Conservation (phyloP, 1,140 invertebrate species). For the Temnothorax nylanderi region DNA sequence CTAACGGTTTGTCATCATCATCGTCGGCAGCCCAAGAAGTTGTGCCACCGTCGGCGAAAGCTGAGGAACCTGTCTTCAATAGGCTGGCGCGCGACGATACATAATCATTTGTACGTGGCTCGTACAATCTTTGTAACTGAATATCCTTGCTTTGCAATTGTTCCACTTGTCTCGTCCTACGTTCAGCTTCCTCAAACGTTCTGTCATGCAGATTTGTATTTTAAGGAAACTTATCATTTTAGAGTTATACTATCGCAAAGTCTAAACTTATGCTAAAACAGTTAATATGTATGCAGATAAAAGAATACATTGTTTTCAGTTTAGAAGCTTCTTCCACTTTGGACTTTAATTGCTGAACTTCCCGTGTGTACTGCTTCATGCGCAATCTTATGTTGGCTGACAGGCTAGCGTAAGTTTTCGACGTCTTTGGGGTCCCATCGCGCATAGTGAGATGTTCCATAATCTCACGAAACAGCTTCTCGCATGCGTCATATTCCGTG, state of each 20-base stretch:
- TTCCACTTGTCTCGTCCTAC: conserved; percentile 87
- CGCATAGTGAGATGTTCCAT: conserved; percentile 87
- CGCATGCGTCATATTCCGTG: conserved; percentile 89
- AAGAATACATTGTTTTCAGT: conserved; percentile 86
- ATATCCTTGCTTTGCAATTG: conserved; percentile 86
- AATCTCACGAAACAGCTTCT: conserved; percentile 88
- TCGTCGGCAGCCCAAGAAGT: conserved; percentile 84
- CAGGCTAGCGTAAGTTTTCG: conserved; percentile 86
- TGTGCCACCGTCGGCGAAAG: conserved; percentile 84
- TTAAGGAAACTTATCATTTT: conserved; percentile 73
- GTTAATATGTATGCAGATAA: conserved; percentile 40
- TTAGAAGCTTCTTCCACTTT: conserved; percentile 86
- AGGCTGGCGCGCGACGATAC: conserved; percentile 72
- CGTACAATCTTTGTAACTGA: conserved; percentile 87
- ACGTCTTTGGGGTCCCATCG: conserved; percentile 85
- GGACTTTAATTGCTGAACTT: conserved; percentile 87
- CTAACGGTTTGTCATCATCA: conserved; percentile 77
- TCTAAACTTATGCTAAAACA: not conserved
- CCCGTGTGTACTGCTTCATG: conserved; percentile 88
- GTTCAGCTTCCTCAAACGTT: conserved; percentile 88
- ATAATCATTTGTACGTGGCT: conserved; percentile 80
- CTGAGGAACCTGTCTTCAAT: conserved; percentile 75
- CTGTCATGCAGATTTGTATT: conserved; percentile 77
- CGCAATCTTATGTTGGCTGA: conserved; percentile 87
- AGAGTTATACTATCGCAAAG: not conserved